Percentiles rank a stretch among this genome's conserved stretches.
Evolutionary conservation across 2,113 vertebrate species (phyloP).

Genomic region (Odontesthes bonariensis): DNA sequence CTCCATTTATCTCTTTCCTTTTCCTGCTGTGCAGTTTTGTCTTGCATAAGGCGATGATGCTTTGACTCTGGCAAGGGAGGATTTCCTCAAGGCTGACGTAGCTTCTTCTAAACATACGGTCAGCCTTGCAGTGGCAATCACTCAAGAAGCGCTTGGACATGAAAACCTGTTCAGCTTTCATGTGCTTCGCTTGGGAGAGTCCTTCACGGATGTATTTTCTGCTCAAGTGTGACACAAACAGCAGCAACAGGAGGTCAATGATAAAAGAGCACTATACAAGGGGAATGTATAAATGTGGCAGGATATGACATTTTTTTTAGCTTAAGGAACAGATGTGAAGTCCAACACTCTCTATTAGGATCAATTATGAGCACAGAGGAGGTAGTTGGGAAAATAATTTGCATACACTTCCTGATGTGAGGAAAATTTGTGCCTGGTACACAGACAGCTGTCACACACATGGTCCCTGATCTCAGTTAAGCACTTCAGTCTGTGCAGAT

Average conservation of each 20-base stretch:
- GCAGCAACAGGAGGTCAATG: slow-evolving; percentile 2
- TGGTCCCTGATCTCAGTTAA: slow-evolving; percentile 27
- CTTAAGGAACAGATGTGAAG: slow-evolving; percentile 52
- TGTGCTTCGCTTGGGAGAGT: slow-evolving; percentile 24
- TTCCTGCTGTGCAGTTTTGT: slow-evolving; percentile 75
- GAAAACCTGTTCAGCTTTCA: slow-evolving; percentile 61
- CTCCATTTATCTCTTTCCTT: slow-evolving; percentile 74
- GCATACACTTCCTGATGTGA: slow-evolving; percentile 12
- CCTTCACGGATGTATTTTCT: slow-evolving; percentile 41
- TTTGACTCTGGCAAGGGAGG: slow-evolving; percentile 71
- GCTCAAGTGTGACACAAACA: slow-evolving; percentile 15
- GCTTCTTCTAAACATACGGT: slow-evolving; percentile 58
- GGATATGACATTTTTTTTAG: slow-evolving; percentile 22
- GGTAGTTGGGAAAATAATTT: slow-evolving; percentile 4
- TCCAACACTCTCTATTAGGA: slow-evolving; percentile 17
- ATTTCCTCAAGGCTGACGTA: slow-evolving; percentile 74
- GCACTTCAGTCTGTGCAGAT: slow-evolving; percentile 3
- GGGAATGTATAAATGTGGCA: slow-evolving; percentile 26
- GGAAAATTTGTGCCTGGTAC: slow-evolving; percentile 27
- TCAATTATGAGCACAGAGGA: slow-evolving; percentile 52
- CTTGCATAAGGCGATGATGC: slow-evolving; percentile 60
- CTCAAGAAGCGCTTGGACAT: slow-evolving; percentile 29
- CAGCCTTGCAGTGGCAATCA: slow-evolving; percentile 42
- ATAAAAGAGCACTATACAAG: not conserved
- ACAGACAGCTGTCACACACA: slow-evolving; percentile 49